A percentile compares a stretch with the other conserved stretches of the same genome.
phyloP scores from a whole-genome alignment of 2,888 invertebrate genomes.

The Drosophila meridiana region DNA sequence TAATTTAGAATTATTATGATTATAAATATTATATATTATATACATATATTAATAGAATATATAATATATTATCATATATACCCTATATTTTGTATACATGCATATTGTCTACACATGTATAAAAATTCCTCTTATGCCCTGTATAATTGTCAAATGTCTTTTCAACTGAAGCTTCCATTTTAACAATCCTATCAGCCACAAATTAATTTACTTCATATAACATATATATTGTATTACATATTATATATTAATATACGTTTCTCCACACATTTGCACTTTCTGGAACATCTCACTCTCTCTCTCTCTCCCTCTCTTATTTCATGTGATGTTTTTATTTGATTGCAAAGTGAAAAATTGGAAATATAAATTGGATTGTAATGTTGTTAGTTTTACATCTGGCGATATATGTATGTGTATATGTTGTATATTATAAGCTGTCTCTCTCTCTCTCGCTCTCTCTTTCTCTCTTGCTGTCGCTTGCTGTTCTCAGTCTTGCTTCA shows the following conservation, averaged over 20 bases:
- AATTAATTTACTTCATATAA: no score
- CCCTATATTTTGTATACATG: no score
- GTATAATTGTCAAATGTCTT: no score
- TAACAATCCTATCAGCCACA: no score
- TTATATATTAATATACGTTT: neutral
- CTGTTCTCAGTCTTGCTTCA: constrained; percentile 65
- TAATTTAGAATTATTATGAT: no score
- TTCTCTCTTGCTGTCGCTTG: neutral
- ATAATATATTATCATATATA: no score
- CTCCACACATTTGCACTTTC: neutral
- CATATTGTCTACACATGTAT: no score
- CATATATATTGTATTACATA: neutral
- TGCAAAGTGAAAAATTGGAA: constrained; percentile 58
- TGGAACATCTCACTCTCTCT: constrained; percentile 13
- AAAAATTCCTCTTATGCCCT: no score
- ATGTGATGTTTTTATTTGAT: constrained; percentile 57
- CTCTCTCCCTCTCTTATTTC: constrained; percentile 10
- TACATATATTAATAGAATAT: no score
- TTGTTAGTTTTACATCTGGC: constrained; percentile 66
- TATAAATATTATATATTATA: no score
- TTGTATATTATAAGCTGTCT: constrained; percentile 35
- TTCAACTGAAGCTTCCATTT: no score
- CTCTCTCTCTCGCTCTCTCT: constrained; percentile 29
- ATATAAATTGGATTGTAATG: constrained; percentile 59
- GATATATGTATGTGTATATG: constrained; percentile 42